A percentile compares a stretch with the other conserved stretches of the same genome.
Evolutionary conservation across 2,888 invertebrate species (phyloP).

Genomic region (Ecliptopera silaceata): DNA sequence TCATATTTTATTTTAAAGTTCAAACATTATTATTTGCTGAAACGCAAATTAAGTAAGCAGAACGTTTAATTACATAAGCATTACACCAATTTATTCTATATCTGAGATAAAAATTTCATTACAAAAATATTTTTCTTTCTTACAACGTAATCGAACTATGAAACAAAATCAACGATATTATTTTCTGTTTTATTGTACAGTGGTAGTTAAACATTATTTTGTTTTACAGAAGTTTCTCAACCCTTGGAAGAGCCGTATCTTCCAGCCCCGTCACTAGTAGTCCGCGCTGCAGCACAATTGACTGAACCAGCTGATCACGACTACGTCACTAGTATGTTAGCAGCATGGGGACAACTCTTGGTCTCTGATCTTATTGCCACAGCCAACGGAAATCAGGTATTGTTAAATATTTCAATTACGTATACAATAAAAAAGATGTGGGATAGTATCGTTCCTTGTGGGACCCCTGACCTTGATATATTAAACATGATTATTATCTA

Average conservation of each 20-base stretch:
- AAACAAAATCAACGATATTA: no score
- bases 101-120: no score
- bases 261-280: conserved; percentile 84
- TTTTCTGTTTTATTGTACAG: no score
- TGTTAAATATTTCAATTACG: background rate
- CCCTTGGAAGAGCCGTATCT: conserved; percentile 81
- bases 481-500: no score
- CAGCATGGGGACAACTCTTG: conserved; percentile 91
- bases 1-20: no score
- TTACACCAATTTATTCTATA: no score
- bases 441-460: conserved; percentile 7
- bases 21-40: no score
- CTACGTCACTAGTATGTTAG: conserved; percentile 89
- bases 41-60: no score
- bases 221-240: conserved; percentile 60
- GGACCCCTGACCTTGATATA: background rate
- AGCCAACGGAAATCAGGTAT: conserved; percentile 81
- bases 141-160: no score
- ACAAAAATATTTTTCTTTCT: no score
- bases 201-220: conserved; percentile 4
- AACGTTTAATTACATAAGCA: no score
- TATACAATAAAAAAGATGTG: conserved; percentile 7
- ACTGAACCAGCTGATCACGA: conserved; percentile 85
- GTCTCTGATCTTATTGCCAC: conserved; percentile 88
- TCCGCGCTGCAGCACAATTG: conserved; percentile 80